Evolutionary conservation across 2,113 vertebrate species (phyloP), one percentile per base, ranked within the genome.

Genomic region (Gobio gobio): DNA sequence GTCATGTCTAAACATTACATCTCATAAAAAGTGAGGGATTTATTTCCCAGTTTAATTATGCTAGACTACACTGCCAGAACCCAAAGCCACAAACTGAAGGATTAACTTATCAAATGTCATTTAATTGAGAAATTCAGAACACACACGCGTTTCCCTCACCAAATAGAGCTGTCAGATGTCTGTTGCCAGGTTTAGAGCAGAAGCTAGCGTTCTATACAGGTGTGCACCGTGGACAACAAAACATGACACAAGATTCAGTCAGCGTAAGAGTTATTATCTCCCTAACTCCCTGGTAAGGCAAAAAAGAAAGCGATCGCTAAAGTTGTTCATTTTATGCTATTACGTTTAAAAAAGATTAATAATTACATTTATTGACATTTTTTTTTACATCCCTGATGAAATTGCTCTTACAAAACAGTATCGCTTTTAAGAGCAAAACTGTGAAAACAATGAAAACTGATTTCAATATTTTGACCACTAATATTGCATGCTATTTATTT

Each of bases 1-100:
- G 59, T 59, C n/a, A 26, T 64, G 78, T 80, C 18, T 43, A 81
- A 81, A 49, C 58, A 66, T 81, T 49, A 78, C 36, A 51, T 82
- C 79, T 33, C 24, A 68, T 36, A 36, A 70, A 54, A 68, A n/a
- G 29, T 70, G 63, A 68, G 5, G 45, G 79, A 70, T 82, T 68
- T 51, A n/a, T 22, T 40, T 10, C 10, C 29, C 1, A 18, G 43
- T 40, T 40, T 78, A 36, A 78, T 78, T 78, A n/a, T 5, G 1
- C 9, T 68, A 20, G 26, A 54, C 63, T 54, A 14, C 26, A 3
- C 63, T 36, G 61, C 64, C 79, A 56, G 18, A 47, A 68, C 20
- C 24, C 43, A 36, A 51, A 70, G 43, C 79, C 79, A 82, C 63
- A 68, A 26, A 45, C 1, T 26, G 26, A 68, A 40, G 3, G 24